A percentile compares a stretch with the other conserved stretches of the same genome.
These are phyloP conservation scores for Anarrhichthys ocellatus DNA, from an alignment of 2,113 vertebrate genomes.

Conservation along the genomic window DNA sequence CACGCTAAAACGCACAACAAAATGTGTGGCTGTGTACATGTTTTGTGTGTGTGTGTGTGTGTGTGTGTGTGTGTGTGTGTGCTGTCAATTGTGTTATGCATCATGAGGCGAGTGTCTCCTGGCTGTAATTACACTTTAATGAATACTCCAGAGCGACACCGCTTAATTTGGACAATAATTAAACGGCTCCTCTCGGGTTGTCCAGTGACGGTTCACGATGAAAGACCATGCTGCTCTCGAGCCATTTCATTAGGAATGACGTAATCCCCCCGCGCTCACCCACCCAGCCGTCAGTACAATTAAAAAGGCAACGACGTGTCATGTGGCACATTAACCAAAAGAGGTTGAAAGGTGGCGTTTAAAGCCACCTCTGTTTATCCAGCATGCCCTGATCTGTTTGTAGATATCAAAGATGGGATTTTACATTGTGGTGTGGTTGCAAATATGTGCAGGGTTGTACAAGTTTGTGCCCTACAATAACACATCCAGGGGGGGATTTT, in stretches of 20 bases:
- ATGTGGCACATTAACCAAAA: slow-evolving; percentile 32
- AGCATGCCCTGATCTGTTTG: slow-evolving; percentile 13
- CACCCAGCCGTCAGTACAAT: background rate
- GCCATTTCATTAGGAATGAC: slow-evolving; percentile 42
- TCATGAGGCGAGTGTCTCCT: background rate
- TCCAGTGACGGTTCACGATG: background rate
- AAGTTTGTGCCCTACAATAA: background rate
- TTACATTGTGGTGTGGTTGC: background rate
- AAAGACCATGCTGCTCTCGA: slow-evolving; percentile 22
- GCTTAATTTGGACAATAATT: slow-evolving; percentile 25
- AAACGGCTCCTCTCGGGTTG: slow-evolving; percentile 7
- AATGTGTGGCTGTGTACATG: background rate
- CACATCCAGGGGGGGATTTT: background rate
- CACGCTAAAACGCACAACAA: background rate
- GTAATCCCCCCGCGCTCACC: slow-evolving; percentile 25
- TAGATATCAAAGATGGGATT: slow-evolving; percentile 1
- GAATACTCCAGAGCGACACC: background rate
- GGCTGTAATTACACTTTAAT: background rate
- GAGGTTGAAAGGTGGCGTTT: slow-evolving; percentile 46
- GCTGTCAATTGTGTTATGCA: background rate
- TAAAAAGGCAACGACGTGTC: slow-evolving; percentile 28
- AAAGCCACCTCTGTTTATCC: slow-evolving; percentile 37
- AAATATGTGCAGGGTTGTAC: background rate
- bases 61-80: too few relatives aligned
- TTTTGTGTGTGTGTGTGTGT: too few relatives aligned